phyloP scores from a whole-genome alignment of 30 jellyfish, hydroid and myxozoan genomes.

The Calvadosia cruxmelitensis region DNA sequence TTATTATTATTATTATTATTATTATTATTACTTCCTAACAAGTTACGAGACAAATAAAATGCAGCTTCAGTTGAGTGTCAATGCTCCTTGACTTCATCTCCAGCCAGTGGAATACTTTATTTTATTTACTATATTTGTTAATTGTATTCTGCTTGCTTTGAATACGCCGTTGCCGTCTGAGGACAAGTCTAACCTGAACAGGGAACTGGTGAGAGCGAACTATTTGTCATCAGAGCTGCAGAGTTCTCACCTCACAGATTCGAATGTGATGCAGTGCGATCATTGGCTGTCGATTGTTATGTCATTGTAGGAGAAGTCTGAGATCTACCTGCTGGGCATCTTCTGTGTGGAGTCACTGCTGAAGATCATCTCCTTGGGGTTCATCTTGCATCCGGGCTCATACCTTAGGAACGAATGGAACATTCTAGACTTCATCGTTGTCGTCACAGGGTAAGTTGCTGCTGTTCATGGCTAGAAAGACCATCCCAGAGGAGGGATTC shows the following conservation, averaged over 20 bases:
- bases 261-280: neutral
- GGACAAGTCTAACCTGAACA: slow-evolving; percentile 70
- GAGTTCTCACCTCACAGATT: no score
- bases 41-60: no score
- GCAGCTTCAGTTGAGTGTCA: no score
- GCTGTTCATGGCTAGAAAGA: no score
- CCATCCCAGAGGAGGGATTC: no score
- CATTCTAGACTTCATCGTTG: slow-evolving; percentile 84
- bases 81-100: slow-evolving; percentile 12
- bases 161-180: slow-evolving; percentile 74
- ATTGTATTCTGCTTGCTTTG: slow-evolving; percentile 74
- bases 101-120: slow-evolving; percentile 85
- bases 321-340: slow-evolving; percentile 64
- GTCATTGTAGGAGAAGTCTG: slow-evolving; percentile 77
- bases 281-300: neutral
- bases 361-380: slow-evolving; percentile 71
- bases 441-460: slow-evolving; percentile 70
- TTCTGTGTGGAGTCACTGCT: slow-evolving; percentile 79
- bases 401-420: slow-evolving; percentile 89
- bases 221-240: no score
- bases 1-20: no score
- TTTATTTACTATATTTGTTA: slow-evolving; percentile 70
- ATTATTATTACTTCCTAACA: no score
- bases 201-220: slow-evolving; percentile 65
- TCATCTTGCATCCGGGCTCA: slow-evolving; percentile 91